phyloP scores from a whole-genome alignment of 2,113 vertebrate species.

The Heptranchias perlo region DNA sequence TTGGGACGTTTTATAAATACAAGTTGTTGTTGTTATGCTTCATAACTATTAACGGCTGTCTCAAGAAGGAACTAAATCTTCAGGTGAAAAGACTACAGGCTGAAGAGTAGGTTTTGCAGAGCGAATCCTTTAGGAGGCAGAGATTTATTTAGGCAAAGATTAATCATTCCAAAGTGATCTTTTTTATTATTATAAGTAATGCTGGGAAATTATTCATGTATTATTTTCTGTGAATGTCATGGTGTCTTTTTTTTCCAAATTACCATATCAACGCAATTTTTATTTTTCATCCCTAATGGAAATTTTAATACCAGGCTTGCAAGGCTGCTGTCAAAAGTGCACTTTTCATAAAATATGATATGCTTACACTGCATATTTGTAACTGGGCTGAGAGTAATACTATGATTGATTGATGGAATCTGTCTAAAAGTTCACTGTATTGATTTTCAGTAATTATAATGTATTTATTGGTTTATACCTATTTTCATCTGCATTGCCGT shows the following conservation, averaged over 20 bases:
- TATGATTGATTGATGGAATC: neutral
- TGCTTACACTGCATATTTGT: neutral
- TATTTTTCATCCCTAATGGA: neutral
- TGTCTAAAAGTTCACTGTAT: neutral
- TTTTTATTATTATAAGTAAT: neutral
- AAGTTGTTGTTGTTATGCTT: neutral
- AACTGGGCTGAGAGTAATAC: neutral
- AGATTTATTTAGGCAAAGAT: neutral
- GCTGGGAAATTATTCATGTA: neutral
- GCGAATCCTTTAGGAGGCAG: neutral
- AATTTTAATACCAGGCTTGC: neutral
- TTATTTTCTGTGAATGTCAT: neutral
- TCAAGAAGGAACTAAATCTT: neutral
- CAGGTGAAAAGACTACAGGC: neutral
- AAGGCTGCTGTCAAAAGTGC: neutral
- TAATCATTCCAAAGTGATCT: neutral
- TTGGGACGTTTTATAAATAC: neutral
- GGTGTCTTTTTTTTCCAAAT: neutral
- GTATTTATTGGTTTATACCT: neutral
- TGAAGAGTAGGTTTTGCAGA: neutral
- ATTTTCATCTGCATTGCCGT: neutral
- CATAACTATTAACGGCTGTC: too few species aligned
- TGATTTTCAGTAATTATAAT: neutral
- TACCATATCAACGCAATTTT: neutral
- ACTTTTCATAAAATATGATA: neutral